Evolutionary conservation across 2,113 vertebrate species (phyloP).

Genomic region (Nyctibius bracteatus): DNA sequence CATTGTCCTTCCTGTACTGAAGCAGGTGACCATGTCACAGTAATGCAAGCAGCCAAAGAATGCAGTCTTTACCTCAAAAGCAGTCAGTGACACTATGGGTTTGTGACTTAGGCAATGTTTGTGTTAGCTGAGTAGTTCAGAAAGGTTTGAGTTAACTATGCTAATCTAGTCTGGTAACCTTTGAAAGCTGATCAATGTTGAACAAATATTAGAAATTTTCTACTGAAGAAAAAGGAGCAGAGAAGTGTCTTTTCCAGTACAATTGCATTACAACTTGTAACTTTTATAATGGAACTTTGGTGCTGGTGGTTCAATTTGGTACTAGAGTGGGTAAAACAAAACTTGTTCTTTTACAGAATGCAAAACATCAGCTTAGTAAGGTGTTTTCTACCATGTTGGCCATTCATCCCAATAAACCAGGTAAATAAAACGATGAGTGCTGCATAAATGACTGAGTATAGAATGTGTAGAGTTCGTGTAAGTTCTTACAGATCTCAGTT

Average conservation of each 20-base stretch:
- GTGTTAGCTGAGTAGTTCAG: neutral
- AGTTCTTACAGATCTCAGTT: neutral
- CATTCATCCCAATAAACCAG: constrained; percentile 94
- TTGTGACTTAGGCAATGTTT: neutral
- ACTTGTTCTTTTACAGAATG: constrained; percentile 71
- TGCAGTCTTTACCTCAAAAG: neutral
- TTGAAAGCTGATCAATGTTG: neutral
- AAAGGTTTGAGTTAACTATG: neutral
- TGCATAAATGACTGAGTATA: neutral
- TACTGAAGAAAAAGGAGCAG: neutral
- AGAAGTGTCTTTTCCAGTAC: neutral
- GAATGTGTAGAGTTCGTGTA: neutral
- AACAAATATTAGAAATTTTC: neutral
- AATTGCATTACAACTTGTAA: neutral
- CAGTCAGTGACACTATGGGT: neutral
- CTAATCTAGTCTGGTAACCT: neutral
- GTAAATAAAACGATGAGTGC: constrained; percentile 64
- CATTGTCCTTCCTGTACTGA: neutral
- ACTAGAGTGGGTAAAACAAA: neutral
- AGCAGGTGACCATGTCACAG: neutral
- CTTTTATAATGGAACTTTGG: neutral
- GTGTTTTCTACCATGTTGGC: constrained; percentile 91
- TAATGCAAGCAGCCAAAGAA: neutral
- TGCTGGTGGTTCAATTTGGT: neutral
- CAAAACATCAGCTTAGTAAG: constrained; percentile 85